Evolutionary conservation across 2,888 invertebrate genomes (phyloP).

Genomic region (Sicus ferrugineus): DNA sequence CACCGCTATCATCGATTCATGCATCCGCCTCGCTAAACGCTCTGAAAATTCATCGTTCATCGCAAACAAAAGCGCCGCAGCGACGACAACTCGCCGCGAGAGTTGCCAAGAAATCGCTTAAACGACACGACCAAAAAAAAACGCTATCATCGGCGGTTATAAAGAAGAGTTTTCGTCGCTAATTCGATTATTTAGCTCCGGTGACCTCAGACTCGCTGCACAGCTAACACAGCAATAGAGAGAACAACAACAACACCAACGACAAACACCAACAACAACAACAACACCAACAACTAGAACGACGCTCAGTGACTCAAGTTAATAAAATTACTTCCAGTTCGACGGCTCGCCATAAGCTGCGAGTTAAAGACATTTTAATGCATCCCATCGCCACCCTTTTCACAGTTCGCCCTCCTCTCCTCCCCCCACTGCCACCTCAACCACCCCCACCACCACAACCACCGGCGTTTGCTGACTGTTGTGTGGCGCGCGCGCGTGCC

Average conservation of each 20-base stretch:
- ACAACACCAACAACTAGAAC: not conserved
- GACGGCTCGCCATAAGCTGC: constrained; percentile 53
- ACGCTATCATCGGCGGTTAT: constrained; percentile 8
- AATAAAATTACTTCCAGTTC: constrained; percentile 59
- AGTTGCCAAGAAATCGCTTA: constrained; percentile 7
- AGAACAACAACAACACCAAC: constrained; percentile 3
- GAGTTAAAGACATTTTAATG: constrained; percentile 43
- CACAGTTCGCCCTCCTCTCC: too few species aligned
- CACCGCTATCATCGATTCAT: not conserved
- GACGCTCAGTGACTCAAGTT: constrained; percentile 42
- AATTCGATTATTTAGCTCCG: constrained; percentile 30
- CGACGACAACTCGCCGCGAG: not conserved
- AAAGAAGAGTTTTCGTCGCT: too few species aligned
- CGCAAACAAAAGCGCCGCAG: not conserved
- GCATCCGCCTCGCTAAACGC: too few species aligned
- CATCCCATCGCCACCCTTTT: too few species aligned
- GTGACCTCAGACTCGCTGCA: constrained; percentile 6
- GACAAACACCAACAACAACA: not conserved
- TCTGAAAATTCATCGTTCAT: too few species aligned
- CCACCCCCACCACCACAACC: not conserved
- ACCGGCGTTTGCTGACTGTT: too few species aligned
- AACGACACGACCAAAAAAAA: not conserved
- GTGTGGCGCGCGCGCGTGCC: constrained; percentile 25
- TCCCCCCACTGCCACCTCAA: not conserved
- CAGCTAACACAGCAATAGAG: not conserved